Percentiles rank a stretch among this genome's conserved stretches.
phyloP scores from a whole-genome alignment of 2,113 vertebrate species.

The Oriolus oriolus region DNA sequence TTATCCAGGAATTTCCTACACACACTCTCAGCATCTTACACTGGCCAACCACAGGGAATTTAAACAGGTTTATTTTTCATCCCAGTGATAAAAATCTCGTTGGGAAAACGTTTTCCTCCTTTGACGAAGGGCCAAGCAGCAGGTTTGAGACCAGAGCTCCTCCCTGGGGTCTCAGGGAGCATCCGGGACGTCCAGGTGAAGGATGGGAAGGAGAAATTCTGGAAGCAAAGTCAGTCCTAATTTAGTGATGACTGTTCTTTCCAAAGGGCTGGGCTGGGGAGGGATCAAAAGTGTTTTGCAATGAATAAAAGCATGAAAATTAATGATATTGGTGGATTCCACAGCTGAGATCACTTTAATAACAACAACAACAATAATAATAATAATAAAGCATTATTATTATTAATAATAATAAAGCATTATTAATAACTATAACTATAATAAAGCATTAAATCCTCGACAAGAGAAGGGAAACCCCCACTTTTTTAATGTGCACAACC shows the following conservation, averaged over 20 bases:
- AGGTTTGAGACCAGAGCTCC: not conserved
- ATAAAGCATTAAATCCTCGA: not conserved
- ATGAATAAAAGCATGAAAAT: not conserved
- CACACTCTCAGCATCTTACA: no score
- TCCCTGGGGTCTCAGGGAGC: not conserved
- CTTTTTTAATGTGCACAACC: not conserved
- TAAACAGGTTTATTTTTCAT: not conserved
- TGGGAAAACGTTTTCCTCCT: not conserved
- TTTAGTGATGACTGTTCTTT: not conserved
- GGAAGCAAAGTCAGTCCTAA: not conserved
- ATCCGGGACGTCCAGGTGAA: not conserved
- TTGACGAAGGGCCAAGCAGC: not conserved
- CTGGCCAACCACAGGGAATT: not conserved
- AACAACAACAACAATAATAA: not conserved
- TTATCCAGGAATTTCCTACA: not conserved
- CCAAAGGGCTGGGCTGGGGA: not conserved
- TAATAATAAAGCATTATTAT: no score
- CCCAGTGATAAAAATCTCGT: not conserved
- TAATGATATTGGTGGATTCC: fast-evolving
- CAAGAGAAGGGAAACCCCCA: fast-evolving
- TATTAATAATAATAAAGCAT: not conserved
- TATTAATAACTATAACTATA: not conserved
- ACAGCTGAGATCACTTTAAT: not conserved
- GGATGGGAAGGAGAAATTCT: not conserved
- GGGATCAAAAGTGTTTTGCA: not conserved